Evolutionary conservation across 2,888 invertebrate genomes (phyloP).

Genomic region (Salticus scenicus): DNA sequence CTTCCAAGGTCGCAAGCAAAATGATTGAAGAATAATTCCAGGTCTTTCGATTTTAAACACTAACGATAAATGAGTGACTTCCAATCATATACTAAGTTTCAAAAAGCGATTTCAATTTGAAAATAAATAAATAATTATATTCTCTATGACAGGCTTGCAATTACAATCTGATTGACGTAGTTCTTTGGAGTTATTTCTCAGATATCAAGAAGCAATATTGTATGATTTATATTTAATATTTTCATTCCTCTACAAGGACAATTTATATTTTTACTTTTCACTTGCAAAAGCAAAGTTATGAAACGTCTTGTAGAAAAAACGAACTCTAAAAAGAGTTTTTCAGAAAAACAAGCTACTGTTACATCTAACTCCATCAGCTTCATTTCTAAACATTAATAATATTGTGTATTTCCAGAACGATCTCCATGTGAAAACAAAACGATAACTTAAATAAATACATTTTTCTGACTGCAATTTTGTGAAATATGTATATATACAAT

Average conservation of each 20-base stretch:
- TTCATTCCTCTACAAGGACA: conserved; percentile 78
- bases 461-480: too few relatives aligned
- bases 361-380: not conserved
- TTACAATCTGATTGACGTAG: conserved; percentile 79
- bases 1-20: too few relatives aligned
- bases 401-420: too few relatives aligned
- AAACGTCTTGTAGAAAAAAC: not conserved
- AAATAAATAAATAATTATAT: conserved; percentile 31
- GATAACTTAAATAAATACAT: too few relatives aligned
- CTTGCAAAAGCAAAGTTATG: conserved; percentile 77
- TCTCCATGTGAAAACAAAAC: too few relatives aligned
- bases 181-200: conserved; percentile 77
- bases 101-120: too few relatives aligned
- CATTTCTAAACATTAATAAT: too few relatives aligned
- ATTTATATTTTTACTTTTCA: conserved; percentile 78
- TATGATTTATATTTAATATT: conserved; percentile 77
- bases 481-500: too few relatives aligned
- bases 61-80: too few relatives aligned
- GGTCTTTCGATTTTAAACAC: too few relatives aligned
- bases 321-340: not conserved
- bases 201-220: conserved; percentile 73
- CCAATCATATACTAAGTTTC: too few relatives aligned
- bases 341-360: not conserved
- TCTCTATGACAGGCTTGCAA: conserved; percentile 77
- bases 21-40: not conserved